Evolutionary conservation across 2,113 vertebrate genomes (phyloP).

Genomic region (Albula glossodonta): DNA sequence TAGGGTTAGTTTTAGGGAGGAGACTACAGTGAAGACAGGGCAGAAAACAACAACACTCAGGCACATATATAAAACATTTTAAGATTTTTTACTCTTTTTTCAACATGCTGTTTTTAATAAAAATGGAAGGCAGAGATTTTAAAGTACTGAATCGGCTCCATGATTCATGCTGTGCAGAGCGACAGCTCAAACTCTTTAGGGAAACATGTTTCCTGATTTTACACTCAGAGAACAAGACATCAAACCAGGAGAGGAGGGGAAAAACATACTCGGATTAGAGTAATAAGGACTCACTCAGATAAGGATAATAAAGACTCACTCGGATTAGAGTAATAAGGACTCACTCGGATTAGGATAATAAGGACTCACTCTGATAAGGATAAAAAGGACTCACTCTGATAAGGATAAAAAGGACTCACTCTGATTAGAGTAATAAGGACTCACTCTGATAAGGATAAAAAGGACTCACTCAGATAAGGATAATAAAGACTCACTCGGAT

Average conservation of each 20-base stretch:
- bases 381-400: no score
- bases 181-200: slow-evolving; percentile 42
- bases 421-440: no score
- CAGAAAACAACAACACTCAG: slow-evolving; percentile 19
- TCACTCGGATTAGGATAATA: no score
- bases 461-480: no score
- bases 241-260: slow-evolving; percentile 39
- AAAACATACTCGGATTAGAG: slow-evolving; percentile 29
- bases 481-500: no score
- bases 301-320: no score
- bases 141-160: slow-evolving; percentile 47
- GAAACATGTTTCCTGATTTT: slow-evolving; percentile 63
- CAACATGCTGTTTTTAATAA: slow-evolving; percentile 56
- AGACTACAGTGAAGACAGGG: neutral
- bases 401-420: no score
- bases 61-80: slow-evolving; percentile 32
- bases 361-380: no score
- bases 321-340: no score
- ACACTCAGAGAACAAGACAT: slow-evolving; percentile 58
- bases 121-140: slow-evolving; percentile 44
- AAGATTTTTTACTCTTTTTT: slow-evolving; percentile 22
- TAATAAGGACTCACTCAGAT: no score
- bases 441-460: no score
- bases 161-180: slow-evolving; percentile 58
- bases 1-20: no score